Evolutionary conservation across 2,888 invertebrate genomes (phyloP), one percentile per base, ranked within the genome.

Genomic region (Beris chalybata): DNA sequence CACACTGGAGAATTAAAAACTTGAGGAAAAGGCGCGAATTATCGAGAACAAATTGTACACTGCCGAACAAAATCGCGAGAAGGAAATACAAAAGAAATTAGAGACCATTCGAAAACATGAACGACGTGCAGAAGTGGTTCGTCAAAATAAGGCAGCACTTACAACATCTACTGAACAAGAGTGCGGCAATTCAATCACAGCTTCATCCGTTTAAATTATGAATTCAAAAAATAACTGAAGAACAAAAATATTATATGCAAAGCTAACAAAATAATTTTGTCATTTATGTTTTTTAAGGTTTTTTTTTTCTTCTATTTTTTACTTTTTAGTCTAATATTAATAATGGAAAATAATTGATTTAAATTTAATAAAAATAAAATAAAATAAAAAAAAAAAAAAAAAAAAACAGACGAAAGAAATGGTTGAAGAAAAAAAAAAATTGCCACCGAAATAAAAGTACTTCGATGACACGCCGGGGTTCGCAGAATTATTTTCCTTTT

Each of bases 61-160:
- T 72, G 92, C 92, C 71, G 91, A 92, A 81, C 87, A 87, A 80
- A 93, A 93, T 79, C 86, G 93, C 73, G 90, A 91, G 80, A 89
- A 89, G 81, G 92, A 92, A 82, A 87, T 93, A 71, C 90, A 91
- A 83, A 91, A 89, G 82, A 90, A 91, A 83, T 85, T 93, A 80
- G 92, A 93, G 79, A 88, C 87, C 80, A 88, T 90, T 77, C 91
- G 90, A 82, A 90, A 91, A 82, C 89, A 91, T 85, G 93, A 95
- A 83, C 90, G 91, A 76, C 93, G 93, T 78, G 93, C 93, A 59
- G 94, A 94, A 81, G 82, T 91, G 75, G 95, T 95, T 74, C 91
- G 95, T 76, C 93, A 92, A 84, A 95, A 95, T 82, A 95, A 94
- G 83, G 89, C 87, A 75, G 77, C 77, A 29, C 74, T 74, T 68